Conservation (phyloP, 2,888 invertebrate species). For the Cephonodes hylas region DNA sequence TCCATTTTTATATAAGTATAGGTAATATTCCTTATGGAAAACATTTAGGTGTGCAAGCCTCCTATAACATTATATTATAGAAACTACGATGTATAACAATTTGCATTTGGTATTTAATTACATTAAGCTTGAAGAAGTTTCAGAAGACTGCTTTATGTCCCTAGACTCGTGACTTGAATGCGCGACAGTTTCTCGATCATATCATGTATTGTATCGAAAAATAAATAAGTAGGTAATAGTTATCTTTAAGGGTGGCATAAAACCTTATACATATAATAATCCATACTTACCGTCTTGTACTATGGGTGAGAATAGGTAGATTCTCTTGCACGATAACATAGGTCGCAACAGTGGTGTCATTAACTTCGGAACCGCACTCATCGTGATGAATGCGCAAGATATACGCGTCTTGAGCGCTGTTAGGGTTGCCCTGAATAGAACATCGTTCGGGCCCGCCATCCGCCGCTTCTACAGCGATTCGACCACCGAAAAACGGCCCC, state of each 20-base stretch:
- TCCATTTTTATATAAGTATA: too few species aligned
- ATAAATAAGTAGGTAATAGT: background rate
- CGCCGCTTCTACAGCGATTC: constrained; percentile 87
- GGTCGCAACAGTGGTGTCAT: constrained; percentile 89
- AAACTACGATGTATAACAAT: too few species aligned
- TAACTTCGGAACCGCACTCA: constrained; percentile 87
- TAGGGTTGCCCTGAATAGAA: constrained; percentile 87
- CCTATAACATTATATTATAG: too few species aligned
- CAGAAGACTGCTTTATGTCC: too few species aligned
- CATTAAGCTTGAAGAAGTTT: too few species aligned
- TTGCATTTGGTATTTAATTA: too few species aligned
- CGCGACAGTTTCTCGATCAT: too few species aligned
- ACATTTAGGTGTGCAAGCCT: too few species aligned
- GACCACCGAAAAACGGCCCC: constrained; percentile 89
- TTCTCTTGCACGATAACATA: constrained; percentile 92
- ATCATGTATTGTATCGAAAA: background rate
- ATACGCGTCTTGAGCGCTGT: constrained; percentile 87
- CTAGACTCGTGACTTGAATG: too few species aligned
- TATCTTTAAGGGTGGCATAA: background rate
- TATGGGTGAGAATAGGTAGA: constrained; percentile 90
- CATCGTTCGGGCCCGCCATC: constrained; percentile 86
- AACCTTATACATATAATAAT: background rate
- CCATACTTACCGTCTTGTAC: constrained; percentile 82
- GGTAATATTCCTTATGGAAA: too few species aligned
- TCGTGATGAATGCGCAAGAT: constrained; percentile 87